A percentile compares a stretch with the other conserved stretches of the same genome.
phyloP scores from a whole-genome alignment of 2,113 vertebrate genomes.

The Sylvia atricapilla region DNA sequence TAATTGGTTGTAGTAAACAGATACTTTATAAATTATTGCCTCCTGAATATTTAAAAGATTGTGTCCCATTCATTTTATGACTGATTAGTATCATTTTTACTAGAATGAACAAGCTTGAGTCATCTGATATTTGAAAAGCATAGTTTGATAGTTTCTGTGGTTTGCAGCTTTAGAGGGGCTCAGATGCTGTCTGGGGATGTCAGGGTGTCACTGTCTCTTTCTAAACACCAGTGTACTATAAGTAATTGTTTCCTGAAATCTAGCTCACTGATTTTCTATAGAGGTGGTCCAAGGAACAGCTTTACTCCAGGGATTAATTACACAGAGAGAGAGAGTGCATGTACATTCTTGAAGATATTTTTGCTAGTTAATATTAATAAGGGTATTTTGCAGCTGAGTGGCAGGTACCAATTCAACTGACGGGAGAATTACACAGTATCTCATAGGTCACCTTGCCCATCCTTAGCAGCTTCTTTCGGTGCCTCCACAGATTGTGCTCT shows the following conservation, averaged over 20 bases:
- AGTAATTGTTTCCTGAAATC: conserved; percentile 53
- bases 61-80: conserved; percentile 12
- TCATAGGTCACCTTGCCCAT: not conserved
- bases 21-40: conserved; percentile 9
- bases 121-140: not conserved
- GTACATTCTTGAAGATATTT: not conserved
- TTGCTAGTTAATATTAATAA: conserved; percentile 21
- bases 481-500: not conserved
- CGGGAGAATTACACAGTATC: not conserved
- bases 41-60: conserved; percentile 15
- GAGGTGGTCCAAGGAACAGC: conserved; percentile 4
- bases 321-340: not conserved
- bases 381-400: not conserved
- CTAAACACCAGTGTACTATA: not conserved
- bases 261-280: conserved; percentile 2
- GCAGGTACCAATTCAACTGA: not conserved
- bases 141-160: conserved; percentile 11
- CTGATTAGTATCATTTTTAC: conserved; percentile 6
- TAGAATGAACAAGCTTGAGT: not conserved
- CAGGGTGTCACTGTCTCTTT: conserved; percentile 9
- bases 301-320: conserved; percentile 46
- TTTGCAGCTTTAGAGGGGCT: not conserved
- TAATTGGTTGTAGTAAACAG: not conserved
- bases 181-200: not conserved
- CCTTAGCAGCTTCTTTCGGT: not conserved